phyloP scores from a whole-genome alignment of 2,113 vertebrate species.

The Notothenia coriiceps region DNA sequence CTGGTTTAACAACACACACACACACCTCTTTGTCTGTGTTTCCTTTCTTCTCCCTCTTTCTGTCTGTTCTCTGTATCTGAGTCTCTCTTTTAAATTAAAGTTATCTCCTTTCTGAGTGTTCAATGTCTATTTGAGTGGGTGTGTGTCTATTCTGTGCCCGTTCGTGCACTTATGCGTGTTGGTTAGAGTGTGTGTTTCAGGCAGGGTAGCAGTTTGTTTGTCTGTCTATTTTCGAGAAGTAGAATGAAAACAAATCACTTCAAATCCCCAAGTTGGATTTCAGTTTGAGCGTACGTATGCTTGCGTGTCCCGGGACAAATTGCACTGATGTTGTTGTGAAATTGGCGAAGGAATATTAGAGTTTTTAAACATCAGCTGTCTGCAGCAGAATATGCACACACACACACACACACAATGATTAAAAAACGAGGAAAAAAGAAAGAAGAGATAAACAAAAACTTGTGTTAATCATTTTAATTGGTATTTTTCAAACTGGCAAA shows the following conservation, averaged over 20 bases:
- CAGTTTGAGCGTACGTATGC: slow-evolving; percentile 1
- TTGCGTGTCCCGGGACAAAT: slow-evolving; percentile 58
- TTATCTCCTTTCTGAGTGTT: slow-evolving; percentile 41
- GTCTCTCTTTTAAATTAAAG: slow-evolving; percentile 45
- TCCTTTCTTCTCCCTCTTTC: slow-evolving; percentile 6
- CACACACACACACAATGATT: background rate
- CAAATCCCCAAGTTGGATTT: slow-evolving; percentile 44
- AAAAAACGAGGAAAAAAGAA: too few species aligned
- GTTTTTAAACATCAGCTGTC: slow-evolving; percentile 60
- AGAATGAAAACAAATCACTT: slow-evolving; percentile 61
- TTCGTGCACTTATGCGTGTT: background rate
- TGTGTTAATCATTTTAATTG: background rate
- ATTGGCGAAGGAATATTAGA: slow-evolving; percentile 55
- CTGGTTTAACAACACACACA: slow-evolving; percentile 44
- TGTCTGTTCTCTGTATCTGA: slow-evolving; percentile 14
- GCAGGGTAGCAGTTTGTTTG: slow-evolving; percentile 23
- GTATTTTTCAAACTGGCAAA: background rate
- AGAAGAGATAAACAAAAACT: too few species aligned
- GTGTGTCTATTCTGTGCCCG: slow-evolving; percentile 23
- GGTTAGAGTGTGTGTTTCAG: slow-evolving; percentile 26
- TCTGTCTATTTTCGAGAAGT: slow-evolving; percentile 41
- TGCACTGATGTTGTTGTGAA: slow-evolving; percentile 61
- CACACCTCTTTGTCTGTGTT: slow-evolving; percentile 35
- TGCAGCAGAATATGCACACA: slow-evolving; percentile 20
- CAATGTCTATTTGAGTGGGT: slow-evolving; percentile 28